Percentiles rank a stretch among this genome's conserved stretches.
Evolutionary conservation across 23 tunicate species (phyloP).

Genomic region (Aplidium turbinatum): DNA sequence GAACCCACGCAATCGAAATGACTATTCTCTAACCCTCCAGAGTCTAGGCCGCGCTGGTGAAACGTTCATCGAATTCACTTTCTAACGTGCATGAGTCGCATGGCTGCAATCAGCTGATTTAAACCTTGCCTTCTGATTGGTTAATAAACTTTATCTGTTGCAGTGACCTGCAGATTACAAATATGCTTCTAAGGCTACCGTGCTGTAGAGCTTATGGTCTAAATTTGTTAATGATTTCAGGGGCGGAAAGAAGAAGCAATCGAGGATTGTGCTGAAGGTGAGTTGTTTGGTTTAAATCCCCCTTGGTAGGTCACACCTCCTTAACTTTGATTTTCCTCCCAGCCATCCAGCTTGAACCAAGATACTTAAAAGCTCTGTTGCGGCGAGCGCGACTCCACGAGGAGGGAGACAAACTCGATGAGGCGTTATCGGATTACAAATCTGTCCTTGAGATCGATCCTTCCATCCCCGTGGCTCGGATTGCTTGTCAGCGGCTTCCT

Average conservation of each 20-base stretch:
- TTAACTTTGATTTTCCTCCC: background rate
- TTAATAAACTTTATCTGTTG: too few relatives aligned
- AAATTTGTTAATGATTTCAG: too few relatives aligned
- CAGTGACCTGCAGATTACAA: too few relatives aligned
- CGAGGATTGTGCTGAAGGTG: slow-evolving; percentile 54
- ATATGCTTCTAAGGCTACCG: too few relatives aligned
- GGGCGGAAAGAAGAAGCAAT: slow-evolving; percentile 44
- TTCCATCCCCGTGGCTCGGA: slow-evolving; percentile 40
- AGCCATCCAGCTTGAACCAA: slow-evolving; percentile 66
- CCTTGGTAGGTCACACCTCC: background rate
- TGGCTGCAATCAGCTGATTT: too few relatives aligned
- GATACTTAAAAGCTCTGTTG: slow-evolving; percentile 55
- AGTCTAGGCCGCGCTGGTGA: too few relatives aligned
- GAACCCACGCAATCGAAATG: too few relatives aligned
- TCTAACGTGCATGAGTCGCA: too few relatives aligned
- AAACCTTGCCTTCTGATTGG: too few relatives aligned
- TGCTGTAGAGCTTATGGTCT: too few relatives aligned
- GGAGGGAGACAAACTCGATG: slow-evolving; percentile 68
- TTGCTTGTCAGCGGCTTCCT: slow-evolving; percentile 58
- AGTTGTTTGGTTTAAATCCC: background rate
- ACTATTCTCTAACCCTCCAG: too few relatives aligned
- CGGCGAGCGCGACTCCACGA: slow-evolving; percentile 81
- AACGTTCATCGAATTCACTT: too few relatives aligned
- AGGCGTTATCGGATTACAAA: slow-evolving; percentile 62
- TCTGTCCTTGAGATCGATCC: slow-evolving; percentile 57